Evolutionary conservation across 1,140 invertebrate species (phyloP).

Genomic region (Ostrea edulis): DNA sequence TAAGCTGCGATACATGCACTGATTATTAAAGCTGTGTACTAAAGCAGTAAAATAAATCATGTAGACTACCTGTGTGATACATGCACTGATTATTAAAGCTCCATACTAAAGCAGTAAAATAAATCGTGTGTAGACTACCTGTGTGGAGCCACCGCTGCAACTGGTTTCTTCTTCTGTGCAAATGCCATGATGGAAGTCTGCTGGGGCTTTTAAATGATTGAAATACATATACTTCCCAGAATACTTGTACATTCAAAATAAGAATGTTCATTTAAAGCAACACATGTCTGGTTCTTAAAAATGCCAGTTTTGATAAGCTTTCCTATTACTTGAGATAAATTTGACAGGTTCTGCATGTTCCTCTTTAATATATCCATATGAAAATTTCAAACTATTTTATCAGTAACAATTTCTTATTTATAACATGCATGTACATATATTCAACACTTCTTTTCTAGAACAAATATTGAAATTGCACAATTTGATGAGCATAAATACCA

Average conservation of each 20-base stretch:
- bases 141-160: conserved; percentile 59
- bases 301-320: no score
- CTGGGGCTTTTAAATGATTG: conserved; percentile 6
- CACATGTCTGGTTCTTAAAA: neutral
- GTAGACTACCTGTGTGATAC: conserved; percentile 44
- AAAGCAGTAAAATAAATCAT: neutral
- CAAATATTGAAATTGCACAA: no score
- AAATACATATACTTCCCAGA: neutral
- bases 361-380: no score
- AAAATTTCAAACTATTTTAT: no score
- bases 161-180: conserved; percentile 54
- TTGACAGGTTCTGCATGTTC: no score
- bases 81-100: no score
- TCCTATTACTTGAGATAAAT: no score
- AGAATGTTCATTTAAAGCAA: neutral
- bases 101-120: neutral
- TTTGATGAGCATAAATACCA: no score
- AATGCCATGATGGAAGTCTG: conserved; percentile 59
- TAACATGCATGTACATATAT: no score
- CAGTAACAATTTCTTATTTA: no score
- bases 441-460: no score
- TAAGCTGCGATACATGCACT: no score
- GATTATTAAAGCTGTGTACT: neutral
- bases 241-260: neutral
- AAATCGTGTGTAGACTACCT: conserved; percentile 24